Conservation (phyloP, 35 echinoderm and acorn worm genomes). For the Lytechinus pictus region DNA sequence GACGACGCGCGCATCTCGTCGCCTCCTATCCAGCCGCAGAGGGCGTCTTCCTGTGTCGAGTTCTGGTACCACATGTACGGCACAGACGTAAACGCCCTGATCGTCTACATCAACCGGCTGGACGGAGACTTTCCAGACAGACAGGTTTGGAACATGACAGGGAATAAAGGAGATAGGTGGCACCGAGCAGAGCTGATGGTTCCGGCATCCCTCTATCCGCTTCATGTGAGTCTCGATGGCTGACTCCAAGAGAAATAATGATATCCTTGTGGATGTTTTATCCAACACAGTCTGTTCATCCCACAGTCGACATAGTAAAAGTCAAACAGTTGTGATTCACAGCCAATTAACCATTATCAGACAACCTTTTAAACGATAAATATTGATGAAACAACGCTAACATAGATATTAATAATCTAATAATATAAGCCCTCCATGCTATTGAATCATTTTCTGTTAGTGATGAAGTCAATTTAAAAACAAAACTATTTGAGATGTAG, state of each 20-base stretch:
- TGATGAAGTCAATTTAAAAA: too few relatives aligned
- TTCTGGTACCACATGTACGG: slow-evolving; percentile 99
- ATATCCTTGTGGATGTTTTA: not conserved
- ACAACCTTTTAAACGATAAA: too few relatives aligned
- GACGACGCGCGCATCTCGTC: slow-evolving; percentile 63
- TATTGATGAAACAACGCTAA: too few relatives aligned
- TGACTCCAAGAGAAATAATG: not conserved
- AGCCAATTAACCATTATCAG: too few relatives aligned
- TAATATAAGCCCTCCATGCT: too few relatives aligned
- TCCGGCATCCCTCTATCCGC: not conserved
- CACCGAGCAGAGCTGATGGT: slow-evolving; percentile 64
- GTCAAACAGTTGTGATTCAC: too few relatives aligned
- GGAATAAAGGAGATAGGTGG: slow-evolving; percentile 74
- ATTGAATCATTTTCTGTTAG: too few relatives aligned
- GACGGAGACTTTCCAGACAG: slow-evolving; percentile 3
- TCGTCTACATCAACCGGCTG: slow-evolving; percentile 66
- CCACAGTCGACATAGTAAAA: too few relatives aligned
- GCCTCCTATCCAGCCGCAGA: slow-evolving; percentile 54
- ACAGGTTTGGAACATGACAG: slow-evolving; percentile 59
- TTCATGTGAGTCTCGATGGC: slow-evolving; percentile 57
- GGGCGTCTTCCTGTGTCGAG: slow-evolving; percentile 66
- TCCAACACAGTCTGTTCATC: too few relatives aligned
- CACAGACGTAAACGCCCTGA: slow-evolving; percentile 64
- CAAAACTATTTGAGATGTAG: too few relatives aligned
- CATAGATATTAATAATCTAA: too few relatives aligned